phyloP scores from a whole-genome alignment of 1,140 invertebrate species.

The Meloidogyne exigua region DNA sequence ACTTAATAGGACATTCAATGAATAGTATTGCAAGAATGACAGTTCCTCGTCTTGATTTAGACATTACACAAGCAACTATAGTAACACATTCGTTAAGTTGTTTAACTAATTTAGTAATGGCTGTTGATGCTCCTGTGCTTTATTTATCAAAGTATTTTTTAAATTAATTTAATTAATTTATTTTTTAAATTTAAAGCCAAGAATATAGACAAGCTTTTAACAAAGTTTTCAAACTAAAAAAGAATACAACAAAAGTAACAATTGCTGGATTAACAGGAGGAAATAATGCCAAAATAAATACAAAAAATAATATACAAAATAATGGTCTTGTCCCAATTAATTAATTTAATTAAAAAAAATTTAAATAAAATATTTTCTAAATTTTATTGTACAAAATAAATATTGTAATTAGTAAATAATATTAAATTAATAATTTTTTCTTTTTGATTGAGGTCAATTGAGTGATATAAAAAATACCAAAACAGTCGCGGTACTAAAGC shows the following conservation, averaged over 20 bases:
- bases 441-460: too few relatives aligned
- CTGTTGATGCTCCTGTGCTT: constrained; percentile 10
- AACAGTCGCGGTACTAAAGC: too few relatives aligned
- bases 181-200: not conserved
- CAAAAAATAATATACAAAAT: not conserved
- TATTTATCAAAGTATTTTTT: constrained; percentile 21
- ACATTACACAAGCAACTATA: constrained; percentile 4
- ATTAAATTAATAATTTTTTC: too few relatives aligned
- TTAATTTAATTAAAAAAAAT: not conserved
- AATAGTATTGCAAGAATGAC: constrained; percentile 11
- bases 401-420: too few relatives aligned
- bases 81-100: constrained; percentile 10
- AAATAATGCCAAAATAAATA: not conserved
- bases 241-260: not conserved
- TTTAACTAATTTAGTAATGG: constrained; percentile 16
- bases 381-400: too few relatives aligned
- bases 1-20: constrained; percentile 7
- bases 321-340: not conserved
- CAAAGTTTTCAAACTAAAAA: constrained; percentile 14
- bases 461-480: too few relatives aligned
- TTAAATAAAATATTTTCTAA: too few relatives aligned
- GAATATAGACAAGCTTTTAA: constrained; percentile 24
- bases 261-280: not conserved
- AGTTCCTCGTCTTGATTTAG: constrained; percentile 5
- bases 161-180: not conserved